phyloP scores from a whole-genome alignment of 2,797 vertebrate genomes.

The Tympanoctomys barrerae region DNA sequence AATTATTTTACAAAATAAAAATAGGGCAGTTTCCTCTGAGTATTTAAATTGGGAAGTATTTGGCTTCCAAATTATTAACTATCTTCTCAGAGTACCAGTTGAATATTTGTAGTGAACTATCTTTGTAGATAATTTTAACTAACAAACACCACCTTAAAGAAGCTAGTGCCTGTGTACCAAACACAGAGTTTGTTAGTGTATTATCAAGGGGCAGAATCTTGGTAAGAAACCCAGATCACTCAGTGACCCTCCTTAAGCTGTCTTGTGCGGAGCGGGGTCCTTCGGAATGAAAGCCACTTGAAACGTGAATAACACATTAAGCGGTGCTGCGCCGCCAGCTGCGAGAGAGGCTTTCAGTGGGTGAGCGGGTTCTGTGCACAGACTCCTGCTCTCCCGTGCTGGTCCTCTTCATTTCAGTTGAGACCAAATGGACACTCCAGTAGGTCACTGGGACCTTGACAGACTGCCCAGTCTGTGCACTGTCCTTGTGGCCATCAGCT shows the following conservation, averaged over 20 bases:
- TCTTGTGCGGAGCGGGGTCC: not conserved
- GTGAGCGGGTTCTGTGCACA: not conserved
- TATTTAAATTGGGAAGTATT: slow-evolving; percentile 48
- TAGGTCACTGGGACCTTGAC: not conserved
- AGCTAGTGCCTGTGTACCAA: slow-evolving; percentile 30
- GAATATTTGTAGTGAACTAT: slow-evolving; percentile 32
- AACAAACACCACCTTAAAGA: slow-evolving; percentile 46
- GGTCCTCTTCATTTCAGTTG: slow-evolving; percentile 24
- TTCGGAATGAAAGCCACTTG: slow-evolving; percentile 19
- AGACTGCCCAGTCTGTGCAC: not conserved
- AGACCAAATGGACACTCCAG: not conserved
- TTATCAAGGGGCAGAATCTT: not conserved
- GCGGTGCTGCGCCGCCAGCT: not conserved
- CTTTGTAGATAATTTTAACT: slow-evolving; percentile 55
- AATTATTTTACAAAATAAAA: slow-evolving; percentile 68
- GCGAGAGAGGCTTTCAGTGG: not conserved
- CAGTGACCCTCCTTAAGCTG: not conserved
- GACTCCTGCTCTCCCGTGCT: not conserved
- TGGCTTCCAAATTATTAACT: slow-evolving; percentile 68
- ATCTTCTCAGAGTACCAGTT: slow-evolving; percentile 1
- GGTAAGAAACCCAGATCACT: slow-evolving; percentile 24
- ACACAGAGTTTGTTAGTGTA: not conserved
- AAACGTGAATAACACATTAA: not conserved
- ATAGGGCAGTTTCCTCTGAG: slow-evolving; percentile 36
- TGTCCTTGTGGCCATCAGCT: not conserved